Evolutionary conservation across 2,888 invertebrate genomes (phyloP), one percentile per base, ranked within the genome.

Genomic region (Parnassius smintheus): DNA sequence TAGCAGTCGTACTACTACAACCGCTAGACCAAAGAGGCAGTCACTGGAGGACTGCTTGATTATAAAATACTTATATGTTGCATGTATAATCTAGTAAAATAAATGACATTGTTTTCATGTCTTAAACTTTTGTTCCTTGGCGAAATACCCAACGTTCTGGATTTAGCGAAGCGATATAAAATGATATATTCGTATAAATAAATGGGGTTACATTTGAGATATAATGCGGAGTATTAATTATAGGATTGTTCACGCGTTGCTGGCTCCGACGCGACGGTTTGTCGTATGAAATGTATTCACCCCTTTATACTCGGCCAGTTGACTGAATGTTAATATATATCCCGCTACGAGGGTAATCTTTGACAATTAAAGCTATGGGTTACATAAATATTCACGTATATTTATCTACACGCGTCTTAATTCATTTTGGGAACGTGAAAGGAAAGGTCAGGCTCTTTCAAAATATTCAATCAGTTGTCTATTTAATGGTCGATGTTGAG

Each of bases 281-380:
- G 72, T 74, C 68, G 70, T 69, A 66, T 74, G 72, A 80, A 82
- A 84, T 84, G 81, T 87, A 89, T 88, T 88, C 90, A 89, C 88
- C 90, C 86, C 85, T 85, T 80, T 69, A 69, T 69, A 78, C 76
- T 81, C 76, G 77, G 81, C 81, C 85, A 85, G 85, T 88, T 85
- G 86, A 84, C 84, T 86, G 88, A 83, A 85, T 86, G 84, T 86
- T 86, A 88, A 88, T 87, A 88, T 75, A 50, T 61, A 61, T 59
- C 59, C 68, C 68, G 69, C 75, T 73, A 67, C 70, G 72, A 76
- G 85, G 84, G 85, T 81, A 85, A 88, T 87, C 83, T 83, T 74
- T 75, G 72, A 78, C 83, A 81, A 88, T 88, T 85, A 83, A 84
- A 85, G 76, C 80, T 51, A 56, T 52, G 48, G 51, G 51, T 64